Conservation (phyloP, 1,140 invertebrate species). For the Lordiphosa clarofinis region DNA sequence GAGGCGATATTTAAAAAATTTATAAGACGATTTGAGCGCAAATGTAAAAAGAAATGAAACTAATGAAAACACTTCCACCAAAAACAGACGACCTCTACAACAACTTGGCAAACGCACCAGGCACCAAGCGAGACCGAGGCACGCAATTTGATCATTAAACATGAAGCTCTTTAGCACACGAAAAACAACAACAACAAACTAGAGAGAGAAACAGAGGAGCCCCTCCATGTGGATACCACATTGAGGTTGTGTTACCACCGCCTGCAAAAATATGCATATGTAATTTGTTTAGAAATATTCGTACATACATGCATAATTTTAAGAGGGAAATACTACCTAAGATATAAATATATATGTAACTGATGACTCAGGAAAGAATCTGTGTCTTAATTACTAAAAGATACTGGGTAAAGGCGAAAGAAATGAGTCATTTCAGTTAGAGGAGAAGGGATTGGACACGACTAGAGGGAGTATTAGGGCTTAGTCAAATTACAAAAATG, state of each 20-base stretch:
- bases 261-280: constrained; percentile 60
- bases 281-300: constrained; percentile 70
- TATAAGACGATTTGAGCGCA: constrained; percentile 61
- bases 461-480: neutral
- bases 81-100: constrained; percentile 37
- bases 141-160: constrained; percentile 76
- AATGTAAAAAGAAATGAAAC: constrained; percentile 71
- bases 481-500: too few species aligned
- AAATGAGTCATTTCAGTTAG: too few species aligned
- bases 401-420: too few species aligned
- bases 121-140: constrained; percentile 50
- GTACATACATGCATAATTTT: too few species aligned
- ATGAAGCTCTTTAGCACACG: constrained; percentile 76
- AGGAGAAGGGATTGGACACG: neutral
- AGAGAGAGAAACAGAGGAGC: constrained; percentile 8
- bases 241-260: constrained; percentile 16
- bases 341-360: too few species aligned
- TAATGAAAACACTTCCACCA: constrained; percentile 68
- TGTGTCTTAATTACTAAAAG: too few species aligned
- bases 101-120: constrained; percentile 48
- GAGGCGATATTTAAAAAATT: constrained; percentile 37
- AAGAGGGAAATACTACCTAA: too few species aligned
- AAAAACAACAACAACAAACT: constrained; percentile 34
- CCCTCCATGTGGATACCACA: constrained; percentile 27
- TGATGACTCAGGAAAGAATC: too few species aligned